These are phyloP conservation scores for Drosophila fungiperda DNA, from an alignment of 2,888 invertebrate species.

Conservation along the genomic window DNA sequence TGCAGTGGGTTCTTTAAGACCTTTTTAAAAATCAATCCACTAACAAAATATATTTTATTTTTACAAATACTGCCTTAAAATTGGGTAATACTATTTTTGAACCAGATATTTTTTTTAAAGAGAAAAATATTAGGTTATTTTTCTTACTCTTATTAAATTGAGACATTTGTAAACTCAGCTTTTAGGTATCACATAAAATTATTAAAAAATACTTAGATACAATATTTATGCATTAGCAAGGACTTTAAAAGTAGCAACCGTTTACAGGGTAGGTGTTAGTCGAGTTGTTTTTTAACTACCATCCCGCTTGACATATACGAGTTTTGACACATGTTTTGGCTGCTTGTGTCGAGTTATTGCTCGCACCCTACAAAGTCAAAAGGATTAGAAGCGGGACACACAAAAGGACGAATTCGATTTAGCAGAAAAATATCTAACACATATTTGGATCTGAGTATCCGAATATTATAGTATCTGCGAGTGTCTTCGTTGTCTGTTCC, in stretches of 20 bases:
- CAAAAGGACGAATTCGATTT: conserved; percentile 71
- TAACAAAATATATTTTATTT: not conserved
- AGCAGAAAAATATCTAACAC: conserved; percentile 74
- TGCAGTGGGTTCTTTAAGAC: not conserved
- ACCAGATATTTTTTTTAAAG: not conserved
- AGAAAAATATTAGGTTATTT: not conserved
- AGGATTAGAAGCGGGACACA: conserved; percentile 61
- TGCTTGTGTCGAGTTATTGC: conserved; percentile 32
- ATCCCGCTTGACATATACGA: conserved; percentile 58
- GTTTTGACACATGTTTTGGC: conserved; percentile 71
- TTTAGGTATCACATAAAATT: not conserved
- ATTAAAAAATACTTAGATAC: not conserved
- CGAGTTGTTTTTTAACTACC: not conserved
- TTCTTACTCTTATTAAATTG: not conserved
- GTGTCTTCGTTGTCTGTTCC: conserved; percentile 41
- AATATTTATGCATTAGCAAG: not conserved
- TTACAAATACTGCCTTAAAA: not conserved
- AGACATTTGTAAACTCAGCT: not conserved
- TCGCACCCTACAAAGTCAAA: conserved; percentile 79
- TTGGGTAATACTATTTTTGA: not conserved
- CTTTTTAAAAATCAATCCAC: not conserved
- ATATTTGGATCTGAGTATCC: conserved; percentile 48
- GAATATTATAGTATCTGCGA: not conserved
- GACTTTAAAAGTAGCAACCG: not conserved
- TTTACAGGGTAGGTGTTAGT: conserved; percentile 22